phyloP scores from a whole-genome alignment of 2,888 invertebrate genomes.

The Netelia melanura region DNA sequence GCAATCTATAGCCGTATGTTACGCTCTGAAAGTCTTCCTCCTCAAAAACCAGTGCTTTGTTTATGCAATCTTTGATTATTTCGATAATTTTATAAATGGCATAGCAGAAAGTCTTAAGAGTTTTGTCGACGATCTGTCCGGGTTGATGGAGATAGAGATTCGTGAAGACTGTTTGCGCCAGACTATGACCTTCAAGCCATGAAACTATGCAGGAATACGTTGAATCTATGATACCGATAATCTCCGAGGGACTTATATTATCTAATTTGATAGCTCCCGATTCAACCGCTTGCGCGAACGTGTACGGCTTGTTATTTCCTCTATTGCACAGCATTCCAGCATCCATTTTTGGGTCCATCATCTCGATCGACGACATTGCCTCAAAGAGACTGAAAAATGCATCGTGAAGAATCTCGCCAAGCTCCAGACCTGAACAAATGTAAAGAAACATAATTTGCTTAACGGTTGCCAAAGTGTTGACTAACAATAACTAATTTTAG shows the following conservation, averaged over 20 bases:
- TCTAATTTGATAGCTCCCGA: conserved; percentile 92
- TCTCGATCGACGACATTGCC: conserved; percentile 99
- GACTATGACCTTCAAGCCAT: conserved; percentile 98
- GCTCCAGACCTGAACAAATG: conserved; percentile 88
- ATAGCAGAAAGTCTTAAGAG: conserved; percentile 94
- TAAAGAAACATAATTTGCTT: background rate
- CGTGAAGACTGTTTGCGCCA: conserved; percentile 98
- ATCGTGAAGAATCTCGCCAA: conserved; percentile 97
- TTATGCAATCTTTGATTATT: conserved; percentile 94
- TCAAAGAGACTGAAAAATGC: conserved; percentile 96
- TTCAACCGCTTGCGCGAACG: conserved; percentile 94
- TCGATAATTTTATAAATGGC: conserved; percentile 95
- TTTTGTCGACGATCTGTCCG: conserved; percentile 92
- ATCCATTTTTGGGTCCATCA: conserved; percentile 99
- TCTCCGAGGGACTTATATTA: conserved; percentile 91
- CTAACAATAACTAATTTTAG: background rate
- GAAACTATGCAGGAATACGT: conserved; percentile 97
- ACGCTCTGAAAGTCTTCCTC: conserved; percentile 99
- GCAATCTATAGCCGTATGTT: conserved; percentile 94
- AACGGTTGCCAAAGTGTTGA: background rate
- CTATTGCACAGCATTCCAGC: conserved; percentile 98
- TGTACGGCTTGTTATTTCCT: conserved; percentile 93
- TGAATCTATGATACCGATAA: conserved; percentile 97
- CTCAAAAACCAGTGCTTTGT: conserved; percentile 95
- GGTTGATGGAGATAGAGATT: conserved; percentile 98